Base-by-base conservation (phyloP, 2,888 invertebrate species). In the Himalopsyche tibetana region DNA sequence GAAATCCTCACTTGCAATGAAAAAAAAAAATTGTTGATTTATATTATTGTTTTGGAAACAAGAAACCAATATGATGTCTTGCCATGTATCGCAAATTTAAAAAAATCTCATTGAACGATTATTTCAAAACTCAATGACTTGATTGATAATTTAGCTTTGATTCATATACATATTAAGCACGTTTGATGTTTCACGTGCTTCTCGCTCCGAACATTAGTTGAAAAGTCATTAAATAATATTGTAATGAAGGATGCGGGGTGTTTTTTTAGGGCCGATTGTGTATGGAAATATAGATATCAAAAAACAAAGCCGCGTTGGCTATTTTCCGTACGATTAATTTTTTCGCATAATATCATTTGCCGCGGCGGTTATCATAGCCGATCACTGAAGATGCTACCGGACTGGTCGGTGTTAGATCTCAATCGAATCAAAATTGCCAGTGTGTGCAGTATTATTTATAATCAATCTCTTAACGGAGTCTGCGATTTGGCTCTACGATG, bases 181-280 rank as follows among this genome's bases (percentile, higher is more conserved):
- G 19, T 63, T 56, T 63, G 63, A 63, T 19, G 28, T 63, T 63
- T 63, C 28, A 28, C 19, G 36, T 36, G 74, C 9, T 38, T 74
- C 15, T 74, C 38, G 2, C 74, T 74, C 36, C 36, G 6, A 74
- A 38, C 36, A 5, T 8, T 15, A 74, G 74, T 36, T 74, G 38
- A 38, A 74, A 74, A 74, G 74, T 74, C 28, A 36, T 74, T 36
- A 28, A 74, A 74, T 74, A 15, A 74, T 36, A 74, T 74, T 36
- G 36, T 74, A 38, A 74, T 74, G 74, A 74, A 28, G 28, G 12
- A 74, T 74, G 74, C 36, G 36, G 74, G 74, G 74, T 74, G 74
- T 74, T 36, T 74, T 63, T 74, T 28, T 28, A 4, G 74, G 74
- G 63, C 28, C 8, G 19, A 63, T 63, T 8, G 28, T 63, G 8